Conservation (phyloP, 2,797 vertebrate genomes). For the Petrocephalus schoutedeni region DNA sequence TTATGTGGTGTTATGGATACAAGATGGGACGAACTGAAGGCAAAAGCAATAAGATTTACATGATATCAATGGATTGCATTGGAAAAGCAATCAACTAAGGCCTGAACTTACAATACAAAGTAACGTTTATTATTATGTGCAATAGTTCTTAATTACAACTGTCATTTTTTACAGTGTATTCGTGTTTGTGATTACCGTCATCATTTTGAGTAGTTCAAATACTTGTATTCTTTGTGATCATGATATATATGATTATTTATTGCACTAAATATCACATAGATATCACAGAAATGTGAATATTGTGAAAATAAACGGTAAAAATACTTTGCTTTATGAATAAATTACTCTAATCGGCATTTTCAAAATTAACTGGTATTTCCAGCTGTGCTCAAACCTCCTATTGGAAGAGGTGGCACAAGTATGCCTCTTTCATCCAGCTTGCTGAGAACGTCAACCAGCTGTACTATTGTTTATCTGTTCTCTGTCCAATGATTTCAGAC, state of each 20-base stretch:
- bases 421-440: background rate
- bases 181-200: background rate
- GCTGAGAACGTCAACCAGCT: slow-evolving; percentile 42
- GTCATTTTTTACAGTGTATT: background rate
- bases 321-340: background rate
- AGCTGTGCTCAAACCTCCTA: background rate
- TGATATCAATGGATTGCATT: background rate
- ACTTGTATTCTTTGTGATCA: background rate
- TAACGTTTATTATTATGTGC: background rate
- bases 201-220: background rate
- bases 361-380: background rate
- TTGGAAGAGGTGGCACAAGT: background rate
- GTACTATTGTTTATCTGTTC: slow-evolving; percentile 56
- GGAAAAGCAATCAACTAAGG: background rate
- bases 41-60: background rate
- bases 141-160: background rate
- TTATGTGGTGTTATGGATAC: background rate
- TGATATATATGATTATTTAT: background rate
- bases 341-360: background rate
- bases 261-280: background rate
- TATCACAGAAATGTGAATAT: background rate
- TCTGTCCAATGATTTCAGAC: slow-evolving; percentile 59
- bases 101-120: background rate
- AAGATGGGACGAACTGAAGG: slow-evolving; percentile 1
- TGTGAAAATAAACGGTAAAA: background rate